Conservation (phyloP, 1,140 invertebrate species). For the Hyphantria cunea region DNA sequence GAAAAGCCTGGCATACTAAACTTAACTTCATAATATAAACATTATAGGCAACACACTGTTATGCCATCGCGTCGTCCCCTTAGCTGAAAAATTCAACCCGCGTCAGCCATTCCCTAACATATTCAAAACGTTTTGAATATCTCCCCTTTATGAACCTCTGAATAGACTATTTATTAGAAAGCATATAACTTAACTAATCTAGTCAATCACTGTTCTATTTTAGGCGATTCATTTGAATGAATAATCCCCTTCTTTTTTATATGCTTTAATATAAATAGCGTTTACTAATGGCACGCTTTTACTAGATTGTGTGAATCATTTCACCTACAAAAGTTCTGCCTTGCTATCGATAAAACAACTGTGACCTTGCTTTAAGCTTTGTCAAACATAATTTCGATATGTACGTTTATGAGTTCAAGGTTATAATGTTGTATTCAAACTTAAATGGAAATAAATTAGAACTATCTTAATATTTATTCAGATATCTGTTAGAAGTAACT, state of each 20-base stretch:
- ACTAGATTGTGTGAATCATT: constrained; percentile 25
- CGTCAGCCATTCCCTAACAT: neutral
- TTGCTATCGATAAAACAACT: neutral
- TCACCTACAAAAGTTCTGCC: neutral
- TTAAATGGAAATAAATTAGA: too few relatives aligned
- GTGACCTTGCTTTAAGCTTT: neutral
- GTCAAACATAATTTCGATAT: neutral
- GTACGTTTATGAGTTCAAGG: neutral
- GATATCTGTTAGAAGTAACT: too few relatives aligned
- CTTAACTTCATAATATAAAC: too few relatives aligned
- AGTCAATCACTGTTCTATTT: constrained; percentile 20
- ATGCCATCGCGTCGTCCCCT: too few relatives aligned
- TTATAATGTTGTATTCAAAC: neutral
- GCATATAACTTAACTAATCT: constrained; percentile 19
- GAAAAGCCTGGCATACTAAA: too few relatives aligned
- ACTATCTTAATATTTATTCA: too few relatives aligned
- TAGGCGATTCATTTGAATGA: constrained; percentile 18
- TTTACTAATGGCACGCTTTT: constrained; percentile 17
- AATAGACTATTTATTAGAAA: constrained; percentile 9
- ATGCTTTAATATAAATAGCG: constrained; percentile 4
- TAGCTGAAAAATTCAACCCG: too few relatives aligned
- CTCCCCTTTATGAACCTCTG: neutral
- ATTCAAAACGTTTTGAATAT: constrained; percentile 1
- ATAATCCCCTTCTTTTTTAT: constrained; percentile 14
- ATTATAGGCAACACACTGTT: too few relatives aligned